Percentiles rank a stretch among this genome's conserved stretches.
Evolutionary conservation across 2,888 invertebrate species (phyloP).

Genomic region (Cryptocheilus praepositus): DNA sequence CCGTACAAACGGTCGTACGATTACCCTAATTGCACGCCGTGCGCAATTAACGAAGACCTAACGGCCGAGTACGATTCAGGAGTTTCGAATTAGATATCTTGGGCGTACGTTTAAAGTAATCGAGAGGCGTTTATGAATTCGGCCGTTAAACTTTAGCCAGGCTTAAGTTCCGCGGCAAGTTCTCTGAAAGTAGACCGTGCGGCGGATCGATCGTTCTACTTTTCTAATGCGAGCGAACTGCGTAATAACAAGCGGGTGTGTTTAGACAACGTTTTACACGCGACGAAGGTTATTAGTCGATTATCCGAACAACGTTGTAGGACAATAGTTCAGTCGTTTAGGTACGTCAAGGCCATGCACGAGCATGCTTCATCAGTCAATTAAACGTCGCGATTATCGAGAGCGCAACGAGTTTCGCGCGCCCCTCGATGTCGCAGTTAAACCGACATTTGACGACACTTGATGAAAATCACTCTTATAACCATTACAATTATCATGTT

Average conservation of each 20-base stretch:
- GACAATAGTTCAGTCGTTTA: not conserved
- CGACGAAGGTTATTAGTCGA: conserved; percentile 44
- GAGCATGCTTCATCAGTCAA: conserved; percentile 8
- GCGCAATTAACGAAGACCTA: too few relatives aligned
- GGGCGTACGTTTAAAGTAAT: conserved; percentile 1
- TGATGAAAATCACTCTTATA: too few relatives aligned
- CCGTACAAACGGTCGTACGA: too few relatives aligned
- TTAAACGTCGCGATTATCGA: conserved; percentile 12
- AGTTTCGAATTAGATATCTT: too few relatives aligned
- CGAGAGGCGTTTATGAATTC: conserved; percentile 9
- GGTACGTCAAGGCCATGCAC: conserved; percentile 8
- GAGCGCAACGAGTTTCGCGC: too few relatives aligned
- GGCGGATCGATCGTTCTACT: conserved; percentile 52
- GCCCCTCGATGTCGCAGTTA: too few relatives aligned
- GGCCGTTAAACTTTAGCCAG: conserved; percentile 6
- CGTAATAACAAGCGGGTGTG: conserved; percentile 45
- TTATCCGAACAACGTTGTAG: conserved; percentile 23
- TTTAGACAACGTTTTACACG: conserved; percentile 45
- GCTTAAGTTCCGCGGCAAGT: conserved; percentile 38
- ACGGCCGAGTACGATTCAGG: too few relatives aligned
- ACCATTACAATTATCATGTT: too few relatives aligned
- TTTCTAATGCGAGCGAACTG: conserved; percentile 46
- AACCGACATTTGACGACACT: too few relatives aligned
- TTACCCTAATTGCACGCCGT: too few relatives aligned
- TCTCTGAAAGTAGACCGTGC: conserved; percentile 45